These are phyloP conservation scores for Drosophila eohydei DNA, from an alignment of 2,888 invertebrate species.

Conservation along the genomic window DNA sequence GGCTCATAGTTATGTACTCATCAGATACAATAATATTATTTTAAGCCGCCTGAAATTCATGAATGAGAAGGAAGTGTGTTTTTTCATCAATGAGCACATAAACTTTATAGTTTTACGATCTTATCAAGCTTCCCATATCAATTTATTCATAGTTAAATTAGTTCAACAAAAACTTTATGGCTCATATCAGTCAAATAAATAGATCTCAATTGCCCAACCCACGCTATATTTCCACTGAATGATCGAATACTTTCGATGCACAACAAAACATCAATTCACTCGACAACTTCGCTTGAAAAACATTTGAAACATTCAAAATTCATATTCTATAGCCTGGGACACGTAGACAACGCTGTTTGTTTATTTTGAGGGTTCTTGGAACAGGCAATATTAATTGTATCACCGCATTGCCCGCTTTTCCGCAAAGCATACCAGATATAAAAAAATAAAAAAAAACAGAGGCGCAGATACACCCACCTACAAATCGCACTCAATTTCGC, in stretches of 20 bases:
- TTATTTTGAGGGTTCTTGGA: conserved; percentile 63
- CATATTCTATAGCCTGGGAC: conserved; percentile 37
- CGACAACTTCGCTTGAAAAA: conserved; percentile 40
- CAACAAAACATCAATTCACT: conserved; percentile 60
- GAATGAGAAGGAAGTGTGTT: too few relatives aligned
- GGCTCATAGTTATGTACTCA: too few relatives aligned
- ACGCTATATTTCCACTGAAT: conserved; percentile 6
- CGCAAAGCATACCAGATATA: conserved; percentile 52
- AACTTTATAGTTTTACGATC: neutral
- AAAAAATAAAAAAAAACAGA: neutral
- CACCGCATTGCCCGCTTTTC: conserved; percentile 56
- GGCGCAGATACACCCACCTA: conserved; percentile 31
- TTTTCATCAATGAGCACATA: too few relatives aligned
- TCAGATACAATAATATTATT: too few relatives aligned
- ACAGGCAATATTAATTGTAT: conserved; percentile 69
- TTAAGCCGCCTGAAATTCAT: too few relatives aligned
- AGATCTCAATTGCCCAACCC: neutral
- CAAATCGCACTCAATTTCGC: conserved; percentile 36
- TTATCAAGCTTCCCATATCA: neutral
- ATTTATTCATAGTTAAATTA: neutral
- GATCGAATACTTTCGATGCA: conserved; percentile 44
- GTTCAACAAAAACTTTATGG: neutral
- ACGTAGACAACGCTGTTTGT: conserved; percentile 47
- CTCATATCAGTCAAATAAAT: conserved; percentile 1
- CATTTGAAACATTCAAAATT: conserved; percentile 16